Evolutionary conservation across 92 coral and sea anemone species (phyloP).

Genomic region (Siderastrea radians): DNA sequence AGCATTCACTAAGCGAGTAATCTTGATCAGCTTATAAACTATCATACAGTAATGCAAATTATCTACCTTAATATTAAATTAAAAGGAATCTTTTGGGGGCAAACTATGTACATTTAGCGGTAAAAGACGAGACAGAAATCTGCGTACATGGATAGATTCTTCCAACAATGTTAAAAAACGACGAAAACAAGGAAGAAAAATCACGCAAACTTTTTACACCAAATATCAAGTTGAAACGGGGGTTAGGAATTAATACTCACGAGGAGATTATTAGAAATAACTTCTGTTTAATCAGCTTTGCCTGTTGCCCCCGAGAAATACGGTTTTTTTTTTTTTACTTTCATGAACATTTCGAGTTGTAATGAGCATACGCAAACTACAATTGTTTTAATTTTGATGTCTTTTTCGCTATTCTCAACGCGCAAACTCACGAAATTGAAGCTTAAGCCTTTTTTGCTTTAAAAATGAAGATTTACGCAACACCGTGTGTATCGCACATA

Average conservation of each 20-base stretch:
- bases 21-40: slow-evolving; percentile 24
- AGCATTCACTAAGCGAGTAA: slow-evolving; percentile 5
- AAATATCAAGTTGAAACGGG: slow-evolving; percentile 30
- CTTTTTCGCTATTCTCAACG: background rate
- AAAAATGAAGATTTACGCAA: background rate
- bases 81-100: slow-evolving; percentile 34
- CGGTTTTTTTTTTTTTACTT: slow-evolving; percentile 1
- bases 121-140: slow-evolving; percentile 19
- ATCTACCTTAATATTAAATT: slow-evolving; percentile 40
- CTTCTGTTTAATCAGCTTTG: slow-evolving; percentile 47
- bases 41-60: slow-evolving; percentile 39
- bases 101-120: slow-evolving; percentile 40
- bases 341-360: slow-evolving; percentile 4
- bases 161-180: background rate
- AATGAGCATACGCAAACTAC: background rate
- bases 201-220: slow-evolving; percentile 15
- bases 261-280: slow-evolving; percentile 40
- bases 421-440: background rate
- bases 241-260: slow-evolving; percentile 22
- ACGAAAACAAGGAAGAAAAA: background rate
- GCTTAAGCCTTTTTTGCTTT: background rate
- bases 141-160: background rate
- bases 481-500: background rate
- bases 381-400: background rate
- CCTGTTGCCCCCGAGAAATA: slow-evolving; percentile 23